phyloP scores from a whole-genome alignment of 1,140 invertebrate species.

The Micrasema minimum region DNA sequence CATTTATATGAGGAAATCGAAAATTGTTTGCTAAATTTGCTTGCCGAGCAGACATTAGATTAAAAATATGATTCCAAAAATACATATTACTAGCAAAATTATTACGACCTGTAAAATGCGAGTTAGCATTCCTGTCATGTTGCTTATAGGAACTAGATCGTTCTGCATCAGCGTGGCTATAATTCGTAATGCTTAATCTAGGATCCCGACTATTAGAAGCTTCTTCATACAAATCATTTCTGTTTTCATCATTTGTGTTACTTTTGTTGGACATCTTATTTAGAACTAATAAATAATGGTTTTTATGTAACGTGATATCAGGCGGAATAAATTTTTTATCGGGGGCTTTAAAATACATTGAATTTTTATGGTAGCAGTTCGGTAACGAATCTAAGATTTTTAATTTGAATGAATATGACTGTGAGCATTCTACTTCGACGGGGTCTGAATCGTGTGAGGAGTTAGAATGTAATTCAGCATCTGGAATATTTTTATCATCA shows the following conservation, averaged over 20 bases:
- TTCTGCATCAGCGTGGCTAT: slow-evolving; percentile 4
- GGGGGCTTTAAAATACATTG: slow-evolving; percentile 56
- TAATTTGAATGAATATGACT: slow-evolving; percentile 37
- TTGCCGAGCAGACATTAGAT: slow-evolving; percentile 37
- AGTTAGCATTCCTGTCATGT: slow-evolving; percentile 10
- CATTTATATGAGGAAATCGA: slow-evolving; percentile 20
- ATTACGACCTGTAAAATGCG: slow-evolving; percentile 26
- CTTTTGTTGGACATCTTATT: slow-evolving; percentile 52
- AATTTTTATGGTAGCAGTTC: slow-evolving; percentile 47
- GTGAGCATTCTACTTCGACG: slow-evolving; percentile 20
- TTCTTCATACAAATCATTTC: slow-evolving; percentile 14
- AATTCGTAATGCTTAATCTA: slow-evolving; percentile 24
- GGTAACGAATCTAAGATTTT: slow-evolving; percentile 49
- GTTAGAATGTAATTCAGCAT: slow-evolving; percentile 13
- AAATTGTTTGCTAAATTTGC: slow-evolving; percentile 21
- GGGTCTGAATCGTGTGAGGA: slow-evolving; percentile 3
- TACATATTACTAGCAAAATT: slow-evolving; percentile 40
- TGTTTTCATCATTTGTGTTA: slow-evolving; percentile 14
- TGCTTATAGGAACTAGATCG: neutral
- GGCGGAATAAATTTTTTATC: slow-evolving; percentile 57
- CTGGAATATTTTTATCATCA: neutral
- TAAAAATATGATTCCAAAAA: slow-evolving; percentile 48
- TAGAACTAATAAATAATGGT: slow-evolving; percentile 58
- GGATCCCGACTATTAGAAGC: slow-evolving; percentile 15
- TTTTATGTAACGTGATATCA: slow-evolving; percentile 56